Evolutionary conservation across 2,113 vertebrate genomes (phyloP).

Genomic region (Platycercus adscitus): DNA sequence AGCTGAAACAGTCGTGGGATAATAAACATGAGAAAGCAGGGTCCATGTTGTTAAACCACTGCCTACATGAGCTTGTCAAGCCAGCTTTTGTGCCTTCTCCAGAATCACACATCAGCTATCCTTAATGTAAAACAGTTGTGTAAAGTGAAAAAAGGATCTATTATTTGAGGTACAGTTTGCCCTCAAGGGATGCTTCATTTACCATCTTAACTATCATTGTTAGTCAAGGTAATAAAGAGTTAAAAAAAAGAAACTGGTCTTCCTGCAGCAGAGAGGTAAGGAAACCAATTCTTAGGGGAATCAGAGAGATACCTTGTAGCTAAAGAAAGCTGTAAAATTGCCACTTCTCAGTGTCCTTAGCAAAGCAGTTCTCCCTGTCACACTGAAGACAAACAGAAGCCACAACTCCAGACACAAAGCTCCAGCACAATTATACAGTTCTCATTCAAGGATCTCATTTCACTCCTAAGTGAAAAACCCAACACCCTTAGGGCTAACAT

Average conservation of each 20-base stretch:
- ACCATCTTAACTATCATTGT: neutral
- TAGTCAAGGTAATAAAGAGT: neutral
- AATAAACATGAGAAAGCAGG: neutral
- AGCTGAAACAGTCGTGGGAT: neutral
- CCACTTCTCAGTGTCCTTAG: neutral
- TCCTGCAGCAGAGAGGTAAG: neutral
- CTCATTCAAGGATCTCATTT: neutral
- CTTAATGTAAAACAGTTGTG: neutral
- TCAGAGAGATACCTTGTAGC: neutral
- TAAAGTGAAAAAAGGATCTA: neutral
- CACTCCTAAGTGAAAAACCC: neutral
- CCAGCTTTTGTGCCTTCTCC: neutral
- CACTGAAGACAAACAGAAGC: neutral
- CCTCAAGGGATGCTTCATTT: neutral
- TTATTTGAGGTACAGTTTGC: neutral
- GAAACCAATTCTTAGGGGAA: neutral
- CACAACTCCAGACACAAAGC: neutral
- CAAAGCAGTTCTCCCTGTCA: neutral
- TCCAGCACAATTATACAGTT: neutral
- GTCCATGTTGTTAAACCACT: neutral
- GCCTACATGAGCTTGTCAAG: neutral
- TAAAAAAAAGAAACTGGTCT: neutral
- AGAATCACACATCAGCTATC: neutral
- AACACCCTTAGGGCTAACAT: neutral
- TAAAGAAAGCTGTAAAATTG: neutral